Evolutionary conservation across 2,797 vertebrate genomes (phyloP), one percentile per base, ranked within the genome.

Genomic region (Mareca penelope): DNA sequence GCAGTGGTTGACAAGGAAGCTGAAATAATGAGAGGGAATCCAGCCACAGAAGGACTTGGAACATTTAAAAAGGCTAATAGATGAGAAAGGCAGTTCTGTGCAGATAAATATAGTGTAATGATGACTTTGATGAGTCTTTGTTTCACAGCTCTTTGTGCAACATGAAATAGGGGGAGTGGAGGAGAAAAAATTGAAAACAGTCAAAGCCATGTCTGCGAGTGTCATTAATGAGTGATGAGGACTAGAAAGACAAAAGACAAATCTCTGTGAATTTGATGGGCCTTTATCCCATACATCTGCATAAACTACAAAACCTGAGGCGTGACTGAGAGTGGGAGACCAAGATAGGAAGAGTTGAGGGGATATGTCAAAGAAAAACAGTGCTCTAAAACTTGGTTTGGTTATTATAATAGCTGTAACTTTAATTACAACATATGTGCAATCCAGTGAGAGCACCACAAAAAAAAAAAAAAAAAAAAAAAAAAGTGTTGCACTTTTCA

Each of bases 101-200:
- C 64, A 80, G 80, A 97, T 89, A 96, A 97, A 94, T 93, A 86
- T 89, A 95, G 93, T 80, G 91, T 97, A 96, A 96, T 96, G 93
- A 96, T 94, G 91, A 88, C 92, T 97, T 96, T 97, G 94, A 96
- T 97, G 82, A 96, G 89, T 80, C 85, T 97, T 97, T 97, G 93
- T 97, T 92, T 97, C 93, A 92, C 39, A 73, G 89, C 72, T 96
- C 87, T 97, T 97, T 97, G 88, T 96, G 91, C 28, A 80, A 70
- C 85, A 68, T 95, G 91, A 96, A 96, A 96, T 89, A 94, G 44
- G 29, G 56, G 93, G 93, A 90, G 86, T 84, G 86, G 67, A 95
- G 80, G 12, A 93, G 80, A 80, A 83, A 94, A 55, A 92, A 82
- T 91, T 63, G 46, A 94, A 96, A 97, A 80, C 40, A 92, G 75